Percentiles rank a stretch among this genome's conserved stretches.
These are phyloP conservation scores for Acanthiza pusilla DNA, from an alignment of 2,797 vertebrate species.

Conservation along the genomic window DNA sequence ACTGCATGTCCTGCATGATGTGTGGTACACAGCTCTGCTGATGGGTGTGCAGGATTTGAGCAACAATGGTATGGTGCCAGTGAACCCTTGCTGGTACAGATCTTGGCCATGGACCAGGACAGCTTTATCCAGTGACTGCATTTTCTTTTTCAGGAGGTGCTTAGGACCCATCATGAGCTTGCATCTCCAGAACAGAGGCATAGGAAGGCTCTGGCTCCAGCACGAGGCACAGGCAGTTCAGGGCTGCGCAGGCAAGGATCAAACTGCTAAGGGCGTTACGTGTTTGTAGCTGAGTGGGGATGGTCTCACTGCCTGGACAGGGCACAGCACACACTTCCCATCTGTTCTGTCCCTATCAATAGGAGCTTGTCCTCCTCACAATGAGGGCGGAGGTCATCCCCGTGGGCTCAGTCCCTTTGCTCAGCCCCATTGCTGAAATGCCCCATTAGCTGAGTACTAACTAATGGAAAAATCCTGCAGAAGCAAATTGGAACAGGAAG, in stretches of 20 bases:
- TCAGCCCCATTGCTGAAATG: background rate
- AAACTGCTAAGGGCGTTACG: background rate
- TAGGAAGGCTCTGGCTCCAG: background rate
- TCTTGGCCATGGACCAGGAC: background rate
- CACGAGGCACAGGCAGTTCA: background rate
- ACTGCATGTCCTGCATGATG: background rate
- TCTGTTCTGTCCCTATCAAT: background rate
- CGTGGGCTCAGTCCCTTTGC: background rate
- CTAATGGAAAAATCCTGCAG: background rate
- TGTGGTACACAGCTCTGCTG: background rate
- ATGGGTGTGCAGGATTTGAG: background rate
- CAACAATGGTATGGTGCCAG: fast-evolving
- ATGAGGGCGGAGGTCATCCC: background rate
- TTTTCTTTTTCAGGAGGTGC: background rate
- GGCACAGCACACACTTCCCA: background rate
- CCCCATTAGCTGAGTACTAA: background rate
- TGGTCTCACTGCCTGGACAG: background rate
- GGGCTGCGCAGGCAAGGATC: background rate
- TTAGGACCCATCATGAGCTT: background rate
- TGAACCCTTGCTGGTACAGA: background rate
- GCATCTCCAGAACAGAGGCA: background rate
- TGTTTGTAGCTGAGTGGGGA: background rate
- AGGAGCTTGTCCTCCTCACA: background rate
- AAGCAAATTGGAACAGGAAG: background rate
- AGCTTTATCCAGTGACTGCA: background rate